Percentiles rank a stretch among this genome's conserved stretches.
Conservation (phyloP, 1,140 invertebrate species). For the Leptestheria dahalacensis region DNA sequence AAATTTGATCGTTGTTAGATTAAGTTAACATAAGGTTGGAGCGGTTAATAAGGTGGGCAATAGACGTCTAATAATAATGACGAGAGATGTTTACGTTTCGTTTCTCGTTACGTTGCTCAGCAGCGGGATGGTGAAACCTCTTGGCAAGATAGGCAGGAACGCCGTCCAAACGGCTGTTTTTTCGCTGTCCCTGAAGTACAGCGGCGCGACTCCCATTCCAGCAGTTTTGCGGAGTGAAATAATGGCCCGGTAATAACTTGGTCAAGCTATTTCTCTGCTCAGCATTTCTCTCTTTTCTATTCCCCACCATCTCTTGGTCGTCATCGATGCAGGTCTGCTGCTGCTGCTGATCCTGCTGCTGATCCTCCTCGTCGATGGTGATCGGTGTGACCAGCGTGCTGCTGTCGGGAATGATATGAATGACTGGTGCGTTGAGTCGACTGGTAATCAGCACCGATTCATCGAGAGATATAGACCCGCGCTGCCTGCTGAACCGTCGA, state of each 20-base stretch:
- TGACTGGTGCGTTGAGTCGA: conserved; percentile 7
- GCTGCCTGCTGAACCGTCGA: conserved; percentile 9
- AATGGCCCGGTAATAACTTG: not conserved
- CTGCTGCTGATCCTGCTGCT: not conserved
- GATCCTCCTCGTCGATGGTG: not conserved
- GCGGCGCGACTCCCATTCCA: conserved; percentile 7
- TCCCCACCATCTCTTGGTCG: no score
- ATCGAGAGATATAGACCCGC: conserved; percentile 16
- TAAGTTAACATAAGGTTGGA: no score
- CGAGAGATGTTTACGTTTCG: not conserved
- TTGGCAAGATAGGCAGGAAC: conserved; percentile 10
- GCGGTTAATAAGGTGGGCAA: no score
- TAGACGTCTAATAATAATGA: no score
- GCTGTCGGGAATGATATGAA: conserved; percentile 5
- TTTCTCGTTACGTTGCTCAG: not conserved
- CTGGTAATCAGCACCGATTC: conserved; percentile 13
- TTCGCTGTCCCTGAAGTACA: conserved; percentile 4
- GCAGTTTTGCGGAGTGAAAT: conserved; percentile 5
- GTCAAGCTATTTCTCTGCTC: no score
- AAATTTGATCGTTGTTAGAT: no score
- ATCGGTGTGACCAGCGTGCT: not conserved
- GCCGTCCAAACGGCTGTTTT: not conserved
- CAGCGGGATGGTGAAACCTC: not conserved
- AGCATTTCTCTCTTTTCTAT: no score
- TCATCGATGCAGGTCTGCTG: not conserved